Evolutionary conservation across 2,113 vertebrate genomes (phyloP).

Genomic region (Rhinoptilus africanus): DNA sequence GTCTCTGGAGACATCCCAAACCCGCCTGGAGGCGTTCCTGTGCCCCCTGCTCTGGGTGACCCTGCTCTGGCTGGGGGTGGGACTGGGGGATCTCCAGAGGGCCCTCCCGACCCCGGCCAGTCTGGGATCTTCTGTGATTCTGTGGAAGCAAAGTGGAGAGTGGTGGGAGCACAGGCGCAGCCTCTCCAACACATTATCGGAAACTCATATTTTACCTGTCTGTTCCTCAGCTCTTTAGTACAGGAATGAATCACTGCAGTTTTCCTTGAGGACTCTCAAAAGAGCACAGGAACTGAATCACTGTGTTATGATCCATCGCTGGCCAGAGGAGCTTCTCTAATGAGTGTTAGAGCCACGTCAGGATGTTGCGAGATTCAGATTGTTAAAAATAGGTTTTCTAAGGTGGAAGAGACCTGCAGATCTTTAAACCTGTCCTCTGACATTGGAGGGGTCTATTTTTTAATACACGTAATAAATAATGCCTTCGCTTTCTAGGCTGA

Average conservation of each 20-base stretch:
- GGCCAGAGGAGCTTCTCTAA: neutral
- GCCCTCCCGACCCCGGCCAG: too few relatives aligned
- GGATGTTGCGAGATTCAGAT: neutral
- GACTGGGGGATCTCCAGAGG: too few relatives aligned
- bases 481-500: neutral
- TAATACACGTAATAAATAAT: neutral
- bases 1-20: too few relatives aligned
- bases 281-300: neutral
- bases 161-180: neutral
- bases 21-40: too few relatives aligned
- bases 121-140: too few relatives aligned
- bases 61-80: too few relatives aligned
- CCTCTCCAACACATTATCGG: accelerated
- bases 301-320: neutral
- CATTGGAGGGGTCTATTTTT: neutral
- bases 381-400: neutral
- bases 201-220: accelerated
- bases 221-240: neutral
- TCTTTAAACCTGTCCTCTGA: neutral
- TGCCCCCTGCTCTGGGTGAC: too few relatives aligned
- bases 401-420: neutral
- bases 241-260: neutral
- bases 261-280: neutral
- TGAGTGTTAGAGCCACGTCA: neutral
- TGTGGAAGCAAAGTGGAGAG: too few relatives aligned